Evolutionary conservation across 2,888 invertebrate genomes (phyloP).

Genomic region (Erebia palarica): DNA sequence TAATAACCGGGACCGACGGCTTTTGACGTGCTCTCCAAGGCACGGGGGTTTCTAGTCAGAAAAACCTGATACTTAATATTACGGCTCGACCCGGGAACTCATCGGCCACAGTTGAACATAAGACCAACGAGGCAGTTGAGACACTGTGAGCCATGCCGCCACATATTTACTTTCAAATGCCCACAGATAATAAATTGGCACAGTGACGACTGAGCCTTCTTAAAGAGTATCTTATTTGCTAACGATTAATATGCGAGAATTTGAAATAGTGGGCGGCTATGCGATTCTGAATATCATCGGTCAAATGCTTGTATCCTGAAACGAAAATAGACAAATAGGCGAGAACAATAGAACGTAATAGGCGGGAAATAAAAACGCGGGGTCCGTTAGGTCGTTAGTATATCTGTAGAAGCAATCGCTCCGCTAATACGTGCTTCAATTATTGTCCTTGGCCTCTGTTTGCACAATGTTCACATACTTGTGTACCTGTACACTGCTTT

Average conservation of each 20-base stretch:
- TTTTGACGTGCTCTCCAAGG: too few relatives aligned
- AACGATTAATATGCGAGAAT: conserved; percentile 10
- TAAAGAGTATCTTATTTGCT: not conserved
- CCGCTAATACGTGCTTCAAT: conserved; percentile 52
- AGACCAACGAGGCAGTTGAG: too few relatives aligned
- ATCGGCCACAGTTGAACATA: too few relatives aligned
- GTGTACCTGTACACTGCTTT: conserved; percentile 30
- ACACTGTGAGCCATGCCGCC: too few relatives aligned
- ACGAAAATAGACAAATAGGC: conserved; percentile 19
- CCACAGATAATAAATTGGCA: too few relatives aligned
- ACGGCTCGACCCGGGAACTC: too few relatives aligned
- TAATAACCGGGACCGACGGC: too few relatives aligned
- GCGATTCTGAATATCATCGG: not conserved
- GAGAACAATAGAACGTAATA: conserved; percentile 22
- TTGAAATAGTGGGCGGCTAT: conserved; percentile 1
- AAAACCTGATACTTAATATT: too few relatives aligned
- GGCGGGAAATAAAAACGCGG: conserved; percentile 41
- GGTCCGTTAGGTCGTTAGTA: conserved; percentile 39
- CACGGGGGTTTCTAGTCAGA: too few relatives aligned
- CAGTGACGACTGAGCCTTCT: too few relatives aligned
- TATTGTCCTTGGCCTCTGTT: conserved; percentile 62
- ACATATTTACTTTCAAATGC: too few relatives aligned
- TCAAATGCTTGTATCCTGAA: conserved; percentile 19
- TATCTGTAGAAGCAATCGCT: conserved; percentile 53
- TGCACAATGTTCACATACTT: conserved; percentile 35